phyloP scores from a whole-genome alignment of 2,113 vertebrate species.

The Pangasianodon hypophthalmus region DNA sequence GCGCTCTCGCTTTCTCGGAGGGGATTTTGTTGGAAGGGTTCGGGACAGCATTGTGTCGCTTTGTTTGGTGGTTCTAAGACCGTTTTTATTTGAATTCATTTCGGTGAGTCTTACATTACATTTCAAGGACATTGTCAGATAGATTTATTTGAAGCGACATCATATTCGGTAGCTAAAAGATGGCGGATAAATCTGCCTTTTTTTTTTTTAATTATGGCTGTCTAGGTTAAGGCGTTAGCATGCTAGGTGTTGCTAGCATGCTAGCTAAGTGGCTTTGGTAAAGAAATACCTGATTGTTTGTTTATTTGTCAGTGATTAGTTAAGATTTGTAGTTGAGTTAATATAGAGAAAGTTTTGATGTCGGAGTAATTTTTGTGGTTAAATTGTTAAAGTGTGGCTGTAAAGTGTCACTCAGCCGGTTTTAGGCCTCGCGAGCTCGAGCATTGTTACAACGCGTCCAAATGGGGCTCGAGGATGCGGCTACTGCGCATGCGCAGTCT shows the following conservation, averaged over 20 bases:
- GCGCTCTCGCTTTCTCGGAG: conserved; percentile 51
- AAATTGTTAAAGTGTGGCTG: not conserved
- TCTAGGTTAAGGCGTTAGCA: not conserved
- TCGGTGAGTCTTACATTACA: conserved; percentile 66
- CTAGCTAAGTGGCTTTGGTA: not conserved
- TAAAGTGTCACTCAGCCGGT: not conserved
- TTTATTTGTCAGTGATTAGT: not conserved
- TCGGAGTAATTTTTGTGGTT: not conserved
- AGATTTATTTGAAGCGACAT: too few species aligned
- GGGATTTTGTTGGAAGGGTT: conserved; percentile 70
- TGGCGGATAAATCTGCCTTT: conserved; percentile 39
- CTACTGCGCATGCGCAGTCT: not conserved
- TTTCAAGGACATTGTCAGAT: rapidly evolving
- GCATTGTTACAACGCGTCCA: not conserved
- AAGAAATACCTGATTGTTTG: not conserved
- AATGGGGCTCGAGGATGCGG: not conserved
- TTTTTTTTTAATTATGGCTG: not conserved
- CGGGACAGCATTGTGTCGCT: conserved; percentile 55
- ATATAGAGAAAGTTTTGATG: not conserved
- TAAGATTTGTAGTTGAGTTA: too few species aligned
- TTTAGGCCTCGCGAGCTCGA: not conserved
- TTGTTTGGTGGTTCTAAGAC: conserved; percentile 66
- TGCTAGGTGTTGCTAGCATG: conserved; percentile 9
- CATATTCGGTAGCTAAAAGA: not conserved
- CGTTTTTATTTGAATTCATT: conserved; percentile 80